Evolutionary conservation across 2,888 invertebrate species (phyloP).

Genomic region (Dione vanillae): DNA sequence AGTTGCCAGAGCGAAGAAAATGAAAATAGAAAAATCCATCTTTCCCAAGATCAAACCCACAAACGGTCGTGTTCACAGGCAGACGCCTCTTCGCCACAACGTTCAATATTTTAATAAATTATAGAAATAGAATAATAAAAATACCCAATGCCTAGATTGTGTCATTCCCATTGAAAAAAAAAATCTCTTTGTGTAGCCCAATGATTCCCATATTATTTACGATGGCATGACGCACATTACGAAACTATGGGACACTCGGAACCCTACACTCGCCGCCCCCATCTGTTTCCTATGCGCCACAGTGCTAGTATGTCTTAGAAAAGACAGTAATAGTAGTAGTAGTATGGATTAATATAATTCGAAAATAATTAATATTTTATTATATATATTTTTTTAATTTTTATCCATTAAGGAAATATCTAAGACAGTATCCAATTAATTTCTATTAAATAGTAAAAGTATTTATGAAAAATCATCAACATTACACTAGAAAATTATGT

Average conservation of each 20-base stretch:
- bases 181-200: constrained; percentile 26
- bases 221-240: constrained; percentile 61
- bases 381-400: too few relatives aligned
- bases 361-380: constrained; percentile 18
- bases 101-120: too few relatives aligned
- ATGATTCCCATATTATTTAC: constrained; percentile 40
- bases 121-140: background rate
- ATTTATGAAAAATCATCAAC: too few relatives aligned
- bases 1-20: too few relatives aligned
- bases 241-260: constrained; percentile 65
- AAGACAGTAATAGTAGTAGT: constrained; percentile 60
- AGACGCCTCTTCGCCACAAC: too few relatives aligned
- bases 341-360: constrained; percentile 62
- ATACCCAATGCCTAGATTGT: background rate
- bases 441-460: too few relatives aligned
- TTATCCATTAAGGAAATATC: too few relatives aligned
- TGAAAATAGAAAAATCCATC: too few relatives aligned
- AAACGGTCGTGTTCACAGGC: too few relatives aligned
- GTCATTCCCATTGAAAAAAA: constrained; percentile 1
- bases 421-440: too few relatives aligned
- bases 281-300: constrained; percentile 60
- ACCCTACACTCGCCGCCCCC: constrained; percentile 70
- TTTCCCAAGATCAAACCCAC: too few relatives aligned
- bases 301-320: constrained; percentile 60
- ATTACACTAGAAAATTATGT: background rate